phyloP scores from a whole-genome alignment of 2,113 vertebrate genomes.

The Megaleporinus macrocephalus region DNA sequence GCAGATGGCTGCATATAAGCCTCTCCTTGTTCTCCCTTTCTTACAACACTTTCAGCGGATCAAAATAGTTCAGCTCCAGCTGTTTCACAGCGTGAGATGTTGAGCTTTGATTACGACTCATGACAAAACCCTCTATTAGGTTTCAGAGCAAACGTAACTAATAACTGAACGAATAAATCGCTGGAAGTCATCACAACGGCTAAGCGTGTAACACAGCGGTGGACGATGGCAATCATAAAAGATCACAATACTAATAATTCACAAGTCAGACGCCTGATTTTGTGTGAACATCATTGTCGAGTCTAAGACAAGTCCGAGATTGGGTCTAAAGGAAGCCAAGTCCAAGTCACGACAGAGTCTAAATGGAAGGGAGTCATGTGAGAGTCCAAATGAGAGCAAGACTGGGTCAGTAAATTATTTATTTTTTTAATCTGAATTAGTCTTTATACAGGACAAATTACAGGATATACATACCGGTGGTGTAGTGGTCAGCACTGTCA shows the following conservation, averaged over 20 bases:
- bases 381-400: too few relatives aligned
- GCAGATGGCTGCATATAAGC: constrained; percentile 37
- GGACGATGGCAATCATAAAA: neutral
- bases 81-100: constrained; percentile 22
- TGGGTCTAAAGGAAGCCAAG: too few relatives aligned
- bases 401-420: too few relatives aligned
- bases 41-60: constrained; percentile 10
- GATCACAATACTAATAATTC: neutral
- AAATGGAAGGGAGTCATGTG: too few relatives aligned
- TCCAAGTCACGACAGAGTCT: too few relatives aligned
- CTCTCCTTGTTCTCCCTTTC: constrained; percentile 28
- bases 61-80: constrained; percentile 16
- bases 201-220: neutral
- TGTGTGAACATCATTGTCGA: too few relatives aligned
- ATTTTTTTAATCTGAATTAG: too few relatives aligned
- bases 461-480: too few relatives aligned
- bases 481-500: too few relatives aligned
- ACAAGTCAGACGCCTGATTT: too few relatives aligned
- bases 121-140: constrained; percentile 5
- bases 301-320: too few relatives aligned
- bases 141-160: neutral
- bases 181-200: neutral
- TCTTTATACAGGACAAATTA: too few relatives aligned
- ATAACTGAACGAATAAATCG: constrained; percentile 17
- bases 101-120: neutral